Evolutionary conservation across 2,113 vertebrate genomes (phyloP).

Genomic region (Arenaria interpres): DNA sequence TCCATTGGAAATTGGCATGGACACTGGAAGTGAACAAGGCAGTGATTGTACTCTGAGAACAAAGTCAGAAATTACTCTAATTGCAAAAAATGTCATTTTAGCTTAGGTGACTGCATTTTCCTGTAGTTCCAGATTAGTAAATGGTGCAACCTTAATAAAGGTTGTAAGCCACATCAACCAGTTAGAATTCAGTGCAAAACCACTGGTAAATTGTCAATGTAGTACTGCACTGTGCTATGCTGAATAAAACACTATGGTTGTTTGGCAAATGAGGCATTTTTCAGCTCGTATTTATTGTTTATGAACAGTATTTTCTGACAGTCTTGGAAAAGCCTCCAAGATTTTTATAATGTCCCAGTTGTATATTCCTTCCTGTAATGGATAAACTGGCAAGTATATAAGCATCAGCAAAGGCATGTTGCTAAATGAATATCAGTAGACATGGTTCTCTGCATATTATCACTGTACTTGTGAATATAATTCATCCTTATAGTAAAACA

Average conservation of each 20-base stretch:
- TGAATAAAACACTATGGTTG: not conserved
- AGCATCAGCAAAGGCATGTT: not conserved
- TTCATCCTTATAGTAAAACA: conserved; percentile 35
- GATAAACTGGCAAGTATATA: not conserved
- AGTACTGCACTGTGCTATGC: not conserved
- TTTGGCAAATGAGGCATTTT: not conserved
- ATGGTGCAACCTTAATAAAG: not conserved
- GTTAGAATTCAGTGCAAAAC: not conserved
- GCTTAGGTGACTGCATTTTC: not conserved
- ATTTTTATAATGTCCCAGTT: not conserved
- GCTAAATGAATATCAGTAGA: not conserved
- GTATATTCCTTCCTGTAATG: not conserved
- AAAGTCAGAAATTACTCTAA: not conserved
- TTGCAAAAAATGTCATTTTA: not conserved
- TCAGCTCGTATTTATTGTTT: not conserved
- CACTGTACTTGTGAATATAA: not conserved
- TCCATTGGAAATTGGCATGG: not conserved
- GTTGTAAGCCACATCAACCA: rapidly evolving
- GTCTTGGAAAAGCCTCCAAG: not conserved
- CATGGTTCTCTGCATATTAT: not conserved
- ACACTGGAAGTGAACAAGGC: not conserved
- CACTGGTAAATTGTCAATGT: not conserved
- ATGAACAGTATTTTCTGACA: not conserved
- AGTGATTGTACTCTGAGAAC: not conserved
- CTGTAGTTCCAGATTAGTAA: not conserved